Evolutionary conservation across 2,797 vertebrate genomes (phyloP), one percentile per base, ranked within the genome.

Genomic region (Synanceia verrucosa): DNA sequence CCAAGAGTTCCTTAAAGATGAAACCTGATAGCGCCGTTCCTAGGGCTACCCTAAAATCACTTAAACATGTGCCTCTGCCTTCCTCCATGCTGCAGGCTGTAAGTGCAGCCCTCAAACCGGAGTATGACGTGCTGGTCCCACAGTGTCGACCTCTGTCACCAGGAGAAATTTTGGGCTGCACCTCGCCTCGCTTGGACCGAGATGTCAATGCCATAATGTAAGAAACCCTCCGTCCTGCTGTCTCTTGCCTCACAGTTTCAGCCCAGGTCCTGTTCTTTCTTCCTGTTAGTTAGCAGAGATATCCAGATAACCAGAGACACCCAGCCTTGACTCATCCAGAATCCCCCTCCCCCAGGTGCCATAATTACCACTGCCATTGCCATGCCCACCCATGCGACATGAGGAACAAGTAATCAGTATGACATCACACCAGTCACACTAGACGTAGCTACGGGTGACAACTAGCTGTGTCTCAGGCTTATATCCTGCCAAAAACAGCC

Each of bases 131-230:
- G 80, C 85, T 93, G 21, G 93, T 98, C 33, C 98, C 97, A 21
- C 98, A 99, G 87, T 97, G 97, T 89, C 97, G 98, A 61, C 98
- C 98, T 0, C 92, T 99, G 78, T 99, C 98, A 18, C 98, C 98
- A 0, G 98, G 98, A 18, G 98, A 99, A 91, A 95, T 99, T 78
- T 83, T 99, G 78, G 98, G 98, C 76, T 99, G 98, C 59, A 99
- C 98, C 0, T 96, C 97, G 0, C 97, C 98, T 16, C 91, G 82
- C 39, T 90, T 99, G 26, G 76, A 95, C 3, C 92, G 91, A 61
- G 86, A 94, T 6, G 94, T 95, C 0, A 92, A 96, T 0, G 97
- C 96, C 57, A 82, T 99, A 16, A 92, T 99, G 98, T 99, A 87
- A 98, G 97, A 78, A 58, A 68, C 26, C 61, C 11, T n/a, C 16